Evolutionary conservation across 1,140 invertebrate genomes (phyloP), one percentile per base, ranked within the genome.

Genomic region (Asbolus verrucosus): DNA sequence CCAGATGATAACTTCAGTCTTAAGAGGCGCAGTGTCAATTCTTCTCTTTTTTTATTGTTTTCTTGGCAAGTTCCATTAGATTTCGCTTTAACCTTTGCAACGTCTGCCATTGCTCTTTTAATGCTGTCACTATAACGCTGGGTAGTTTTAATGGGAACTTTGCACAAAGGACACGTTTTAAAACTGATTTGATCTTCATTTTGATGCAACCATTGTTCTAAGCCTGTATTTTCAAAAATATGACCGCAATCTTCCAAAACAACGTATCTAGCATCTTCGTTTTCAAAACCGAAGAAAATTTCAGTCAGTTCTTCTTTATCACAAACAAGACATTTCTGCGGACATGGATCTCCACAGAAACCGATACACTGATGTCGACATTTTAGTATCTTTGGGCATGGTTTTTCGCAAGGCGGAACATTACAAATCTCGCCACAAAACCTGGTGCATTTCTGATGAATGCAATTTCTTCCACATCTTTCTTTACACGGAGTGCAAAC

Each of bases 341-440:
- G 85, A 78, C 86, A 86, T 73, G 83, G 80, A 77, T 92, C 91
- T 8, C 89, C 89, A 81, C 91, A 92, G 54, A 89, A 84, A 16
- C 90, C 90, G 75, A 86, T 82, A 78, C 90, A 91, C 1, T 71
- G 65, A 80, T 91, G 89, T 0, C 82, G 81, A 81, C 89, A 91
- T 9, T 73, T 66, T 18, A 88, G 79, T 21, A 24, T 67, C 62
- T 78, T 78, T 0, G 50, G 2, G 66, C 89, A 91, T 1, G 84
- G 83, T 72, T 84, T 73, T 24, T 81, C 73, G 79, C 89, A 90
- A 6, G 85, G 83, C 8, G 78, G 65, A 2, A 83, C 76, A 63
- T 79, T 76, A 79, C 89, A 90, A 66, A 77, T 71, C 54, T 85
- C 78, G 24, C 83, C 81, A 79, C 90, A 91, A 71, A 77, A 72